Base-by-base conservation (phyloP, 1,140 invertebrate species). In the Drosophila lacteicornis region DNA sequence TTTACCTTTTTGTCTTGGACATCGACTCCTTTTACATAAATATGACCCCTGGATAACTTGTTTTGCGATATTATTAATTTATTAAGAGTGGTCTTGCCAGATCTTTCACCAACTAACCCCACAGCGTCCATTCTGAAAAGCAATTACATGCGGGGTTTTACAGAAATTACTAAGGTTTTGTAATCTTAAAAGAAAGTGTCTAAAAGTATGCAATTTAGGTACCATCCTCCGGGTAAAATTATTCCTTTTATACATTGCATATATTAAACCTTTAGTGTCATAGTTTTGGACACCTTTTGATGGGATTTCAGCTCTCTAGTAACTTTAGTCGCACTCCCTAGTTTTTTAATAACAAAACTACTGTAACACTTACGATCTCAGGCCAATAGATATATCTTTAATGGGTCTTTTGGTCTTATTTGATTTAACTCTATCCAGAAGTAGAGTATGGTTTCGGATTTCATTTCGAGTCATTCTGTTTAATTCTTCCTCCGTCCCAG, bases 91-190 rank as follows among this genome's bases (percentile, higher is more conserved):
- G 68, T 70, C 49, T 70, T 70, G 22, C 67, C 67, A 46, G 67
- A 65, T 25, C 67, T 38, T 47, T 65, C 60, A 4, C 67, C 59
- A n/a, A 70, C 49, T 17, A 70, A 19, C 4, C 67, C 60, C 12
- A 70, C 11, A 17, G 63, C 50, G 55, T 70, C 67, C 67, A 65
- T 70, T 25, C 67, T 70, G n/a, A 8, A 51, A 60, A 22, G 11
- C 13, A 40, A 38, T 8, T 40, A 4, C 1, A 19, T 11, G 8
- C 7, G 27, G 1, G 0, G 27, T 30, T 30, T 6, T 33, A 11
- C 9, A 33, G 8, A 33, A 33, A 33, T 33, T 9, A 33, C 7
- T 11, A 33, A 8, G 8, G 33, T 33, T 33, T 8, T 33, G 33
- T 11, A 33, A 33, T 33, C 33, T 33, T 33, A 9, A 33, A 33